phyloP scores from a whole-genome alignment of 53 echinoderm and acorn worm genomes.

The Apostichopus leukothele region DNA sequence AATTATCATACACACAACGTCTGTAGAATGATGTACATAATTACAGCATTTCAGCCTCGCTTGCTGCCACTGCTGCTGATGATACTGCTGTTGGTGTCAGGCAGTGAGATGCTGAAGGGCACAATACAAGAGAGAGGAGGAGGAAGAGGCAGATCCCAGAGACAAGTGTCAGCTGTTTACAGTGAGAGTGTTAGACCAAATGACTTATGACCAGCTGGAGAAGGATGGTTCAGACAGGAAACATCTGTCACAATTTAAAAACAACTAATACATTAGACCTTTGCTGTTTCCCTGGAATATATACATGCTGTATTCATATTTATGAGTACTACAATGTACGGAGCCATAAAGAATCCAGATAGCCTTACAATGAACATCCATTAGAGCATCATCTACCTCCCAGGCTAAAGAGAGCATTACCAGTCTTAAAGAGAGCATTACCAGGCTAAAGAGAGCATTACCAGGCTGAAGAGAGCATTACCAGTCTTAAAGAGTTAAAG shows the following conservation, averaged over 20 bases:
- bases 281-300: no score
- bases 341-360: no score
- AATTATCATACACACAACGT: conserved; percentile 37
- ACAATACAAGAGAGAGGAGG: neutral
- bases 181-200: conserved; percentile 13
- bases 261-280: neutral
- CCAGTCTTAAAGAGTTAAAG: no score
- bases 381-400: no score
- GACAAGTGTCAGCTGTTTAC: conserved; percentile 32
- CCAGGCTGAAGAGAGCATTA: no score
- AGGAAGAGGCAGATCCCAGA: neutral
- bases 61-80: neutral
- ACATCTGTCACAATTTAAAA: neutral
- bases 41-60: conserved; percentile 33
- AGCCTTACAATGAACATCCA: no score
- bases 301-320: no score
- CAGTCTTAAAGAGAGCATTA: no score
- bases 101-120: conserved; percentile 5
- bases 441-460: no score
- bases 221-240: neutral
- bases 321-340: no score
- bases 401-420: no score
- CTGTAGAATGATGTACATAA: conserved; percentile 36
- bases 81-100: neutral
- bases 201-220: neutral